A percentile compares a stretch with the other conserved stretches of the same genome.
Conservation (phyloP, 2,797 vertebrate genomes). For the Manis javanica region DNA sequence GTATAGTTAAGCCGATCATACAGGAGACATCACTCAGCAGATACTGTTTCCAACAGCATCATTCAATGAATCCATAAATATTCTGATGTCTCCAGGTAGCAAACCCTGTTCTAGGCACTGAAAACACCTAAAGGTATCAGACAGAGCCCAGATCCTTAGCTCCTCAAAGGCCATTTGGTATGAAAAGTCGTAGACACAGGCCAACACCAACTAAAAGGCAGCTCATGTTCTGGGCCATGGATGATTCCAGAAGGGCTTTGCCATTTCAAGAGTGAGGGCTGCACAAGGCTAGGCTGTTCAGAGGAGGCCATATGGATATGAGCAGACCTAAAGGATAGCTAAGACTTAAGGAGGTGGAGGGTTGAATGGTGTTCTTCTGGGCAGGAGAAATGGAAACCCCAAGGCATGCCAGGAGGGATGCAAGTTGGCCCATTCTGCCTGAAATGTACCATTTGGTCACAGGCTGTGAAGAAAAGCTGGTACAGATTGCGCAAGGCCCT, state of each 20-base stretch:
- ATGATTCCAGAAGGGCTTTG: not conserved
- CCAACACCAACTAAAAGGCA: not conserved
- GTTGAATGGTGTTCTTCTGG: not conserved
- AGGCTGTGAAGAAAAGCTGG: not conserved
- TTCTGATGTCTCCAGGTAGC: not conserved
- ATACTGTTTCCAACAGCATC: not conserved
- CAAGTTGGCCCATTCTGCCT: not conserved
- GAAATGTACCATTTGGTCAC: not conserved
- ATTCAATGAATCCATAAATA: not conserved
- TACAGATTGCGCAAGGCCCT: fast-evolving
- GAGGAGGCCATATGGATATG: too few relatives aligned
- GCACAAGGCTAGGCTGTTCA: not conserved
- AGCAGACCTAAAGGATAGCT: not conserved
- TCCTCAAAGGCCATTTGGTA: too few relatives aligned
- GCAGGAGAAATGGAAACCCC: not conserved
- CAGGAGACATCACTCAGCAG: not conserved
- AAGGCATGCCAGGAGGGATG: too few relatives aligned
- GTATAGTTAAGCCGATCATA: not conserved
- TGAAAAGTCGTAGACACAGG: not conserved
- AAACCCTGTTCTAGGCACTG: not conserved
- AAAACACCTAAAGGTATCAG: not conserved
- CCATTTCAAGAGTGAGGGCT: not conserved
- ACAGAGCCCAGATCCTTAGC: not conserved
- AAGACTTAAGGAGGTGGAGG: not conserved
- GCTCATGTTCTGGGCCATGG: not conserved